Conservation (phyloP, 35 echinoderm and acorn worm species). For the Ptychodera flava region DNA sequence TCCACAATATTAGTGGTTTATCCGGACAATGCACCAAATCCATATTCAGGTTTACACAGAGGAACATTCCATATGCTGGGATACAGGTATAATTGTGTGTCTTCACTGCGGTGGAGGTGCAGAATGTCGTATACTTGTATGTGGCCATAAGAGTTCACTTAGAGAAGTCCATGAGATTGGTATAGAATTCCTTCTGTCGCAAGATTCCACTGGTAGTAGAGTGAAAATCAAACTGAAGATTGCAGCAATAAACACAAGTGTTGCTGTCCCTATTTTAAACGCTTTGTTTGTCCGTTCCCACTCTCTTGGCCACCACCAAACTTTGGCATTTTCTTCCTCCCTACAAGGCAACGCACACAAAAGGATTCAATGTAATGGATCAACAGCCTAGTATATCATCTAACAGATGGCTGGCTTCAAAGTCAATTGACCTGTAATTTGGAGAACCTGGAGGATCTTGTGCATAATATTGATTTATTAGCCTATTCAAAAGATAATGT, state of each 20-base stretch:
- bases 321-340: constrained; percentile 34
- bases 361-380: too few species aligned
- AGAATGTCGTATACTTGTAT: neutral
- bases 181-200: neutral
- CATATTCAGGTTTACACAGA: neutral
- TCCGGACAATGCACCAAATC: neutral
- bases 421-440: too few species aligned
- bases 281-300: neutral
- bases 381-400: too few species aligned
- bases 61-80: neutral
- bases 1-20: neutral
- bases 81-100: neutral
- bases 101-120: constrained; percentile 3
- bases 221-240: neutral
- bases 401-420: too few species aligned
- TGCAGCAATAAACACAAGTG: neutral
- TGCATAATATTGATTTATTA: too few species aligned
- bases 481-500: too few species aligned
- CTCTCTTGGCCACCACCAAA: neutral
- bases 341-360: too few species aligned
- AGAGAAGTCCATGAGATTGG: neutral
- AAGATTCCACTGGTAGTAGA: constrained; percentile 5
- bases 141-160: neutral
- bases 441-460: too few species aligned
- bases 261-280: neutral